Evolutionary conservation across 2,888 invertebrate genomes (phyloP).

Genomic region (Tetheella fluctuosa): DNA sequence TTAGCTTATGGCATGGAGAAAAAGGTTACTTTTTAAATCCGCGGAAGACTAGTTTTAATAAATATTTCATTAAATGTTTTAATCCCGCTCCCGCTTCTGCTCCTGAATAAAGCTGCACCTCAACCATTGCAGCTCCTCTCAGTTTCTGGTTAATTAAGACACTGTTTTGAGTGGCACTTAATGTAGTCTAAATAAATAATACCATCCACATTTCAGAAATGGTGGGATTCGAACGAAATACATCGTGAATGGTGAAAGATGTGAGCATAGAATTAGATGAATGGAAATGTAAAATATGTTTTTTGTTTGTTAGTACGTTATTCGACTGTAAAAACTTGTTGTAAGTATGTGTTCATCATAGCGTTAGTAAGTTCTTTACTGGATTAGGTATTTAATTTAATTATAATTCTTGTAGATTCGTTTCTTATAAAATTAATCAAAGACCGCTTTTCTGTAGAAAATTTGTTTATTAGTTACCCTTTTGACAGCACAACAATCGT

Average conservation of each 20-base stretch:
- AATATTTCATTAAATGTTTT: not conserved
- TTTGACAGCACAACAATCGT: too few species aligned
- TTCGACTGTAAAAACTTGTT: too few species aligned
- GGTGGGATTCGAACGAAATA: not conserved
- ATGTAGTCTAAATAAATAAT: conserved; percentile 74
- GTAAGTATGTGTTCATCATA: too few species aligned
- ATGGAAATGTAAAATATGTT: not conserved
- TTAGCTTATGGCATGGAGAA: too few species aligned
- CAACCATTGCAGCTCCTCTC: conserved; percentile 58
- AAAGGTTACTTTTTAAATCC: too few species aligned
- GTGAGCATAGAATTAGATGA: not conserved
- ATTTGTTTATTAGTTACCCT: too few species aligned
- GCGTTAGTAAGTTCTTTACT: too few species aligned
- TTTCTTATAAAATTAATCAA: too few species aligned
- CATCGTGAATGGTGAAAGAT: not conserved
- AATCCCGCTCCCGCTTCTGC: conserved; percentile 40
- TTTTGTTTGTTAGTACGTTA: not conserved
- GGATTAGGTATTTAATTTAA: too few species aligned
- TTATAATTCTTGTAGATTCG: too few species aligned
- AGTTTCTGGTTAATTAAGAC: conserved; percentile 81
- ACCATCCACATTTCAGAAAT: conserved; percentile 20
- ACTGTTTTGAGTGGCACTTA: conserved; percentile 80
- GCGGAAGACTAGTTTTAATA: too few species aligned
- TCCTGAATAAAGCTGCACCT: conserved; percentile 25
- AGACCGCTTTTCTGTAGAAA: too few species aligned